A percentile compares a stretch with the other conserved stretches of the same genome.
Evolutionary conservation across 2,888 invertebrate genomes (phyloP).

Genomic region (Gortyna flavago): DNA sequence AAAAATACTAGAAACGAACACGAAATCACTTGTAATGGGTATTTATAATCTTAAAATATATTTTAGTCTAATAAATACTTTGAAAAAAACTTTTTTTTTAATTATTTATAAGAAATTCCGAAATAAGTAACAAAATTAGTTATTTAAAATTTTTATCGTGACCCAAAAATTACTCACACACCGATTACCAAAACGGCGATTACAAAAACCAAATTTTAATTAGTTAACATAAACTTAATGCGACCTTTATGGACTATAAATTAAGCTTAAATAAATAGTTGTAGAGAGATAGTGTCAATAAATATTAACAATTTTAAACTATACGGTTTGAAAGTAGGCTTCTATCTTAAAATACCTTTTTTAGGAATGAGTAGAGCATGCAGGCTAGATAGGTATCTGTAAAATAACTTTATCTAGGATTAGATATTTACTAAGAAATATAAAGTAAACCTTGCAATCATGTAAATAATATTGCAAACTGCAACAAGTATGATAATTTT

Average conservation of each 20-base stretch:
- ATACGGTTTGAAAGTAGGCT: constrained; percentile 50
- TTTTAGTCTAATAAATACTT: background rate
- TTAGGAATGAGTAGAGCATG: constrained; percentile 42
- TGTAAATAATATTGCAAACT: constrained; percentile 68
- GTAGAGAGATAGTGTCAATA: constrained; percentile 36
- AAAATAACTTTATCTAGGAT: constrained; percentile 60
- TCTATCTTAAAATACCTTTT: constrained; percentile 54
- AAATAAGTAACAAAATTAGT: background rate
- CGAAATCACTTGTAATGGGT: background rate
- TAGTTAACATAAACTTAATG: background rate
- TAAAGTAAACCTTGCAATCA: constrained; percentile 64
- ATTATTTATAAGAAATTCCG: no score
- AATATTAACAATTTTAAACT: constrained; percentile 50
- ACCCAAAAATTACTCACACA: background rate
- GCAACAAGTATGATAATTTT: constrained; percentile 75
- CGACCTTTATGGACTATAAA: background rate
- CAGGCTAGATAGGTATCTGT: constrained; percentile 55
- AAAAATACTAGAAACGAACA: background rate
- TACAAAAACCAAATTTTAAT: background rate
- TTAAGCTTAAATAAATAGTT: constrained; percentile 18
- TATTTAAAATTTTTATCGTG: background rate
- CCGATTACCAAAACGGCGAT: background rate
- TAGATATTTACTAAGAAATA: constrained; percentile 55
- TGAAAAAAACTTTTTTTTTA: background rate
- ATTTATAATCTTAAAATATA: background rate